Conservation (phyloP, 2,797 vertebrate species). For the Neopelma chrysocephalum region DNA sequence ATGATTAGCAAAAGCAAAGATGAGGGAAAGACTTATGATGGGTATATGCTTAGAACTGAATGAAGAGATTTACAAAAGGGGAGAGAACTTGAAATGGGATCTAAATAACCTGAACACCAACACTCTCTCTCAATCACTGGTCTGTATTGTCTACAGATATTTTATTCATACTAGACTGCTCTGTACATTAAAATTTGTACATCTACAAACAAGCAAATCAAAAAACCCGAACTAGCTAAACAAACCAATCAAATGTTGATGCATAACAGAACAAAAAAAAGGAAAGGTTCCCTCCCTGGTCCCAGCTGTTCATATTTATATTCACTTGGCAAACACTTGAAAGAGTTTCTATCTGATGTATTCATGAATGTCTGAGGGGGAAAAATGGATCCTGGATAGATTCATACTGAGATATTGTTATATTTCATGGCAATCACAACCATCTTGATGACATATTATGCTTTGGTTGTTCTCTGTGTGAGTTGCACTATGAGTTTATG, state of each 20-base stretch:
- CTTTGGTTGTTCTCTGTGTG: neutral
- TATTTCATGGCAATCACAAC: neutral
- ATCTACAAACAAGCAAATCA: constrained; percentile 24
- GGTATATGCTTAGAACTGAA: neutral
- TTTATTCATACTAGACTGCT: neutral
- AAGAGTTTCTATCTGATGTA: constrained; percentile 36
- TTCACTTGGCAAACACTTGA: constrained; percentile 46
- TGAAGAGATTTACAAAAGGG: neutral
- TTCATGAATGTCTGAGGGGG: neutral
- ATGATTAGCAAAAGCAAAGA: neutral
- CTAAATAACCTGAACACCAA: neutral
- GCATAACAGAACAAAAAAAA: neutral
- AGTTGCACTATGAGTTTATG: neutral
- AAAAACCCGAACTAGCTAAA: neutral
- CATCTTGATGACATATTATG: neutral
- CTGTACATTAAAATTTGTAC: constrained; percentile 15
- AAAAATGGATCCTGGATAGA: neutral
- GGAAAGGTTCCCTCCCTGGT: neutral
- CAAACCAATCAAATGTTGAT: constrained; percentile 27
- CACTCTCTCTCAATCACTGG: neutral
- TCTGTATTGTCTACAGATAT: neutral
- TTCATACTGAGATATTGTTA: constrained; percentile 6
- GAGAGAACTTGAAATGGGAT: neutral
- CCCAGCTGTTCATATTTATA: constrained; percentile 58
- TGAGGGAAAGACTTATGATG: neutral